Evolutionary conservation across 92 coral and sea anemone genomes (phyloP), one percentile per base, ranked within the genome.

Genomic region (Chrysogorgia sp.): DNA sequence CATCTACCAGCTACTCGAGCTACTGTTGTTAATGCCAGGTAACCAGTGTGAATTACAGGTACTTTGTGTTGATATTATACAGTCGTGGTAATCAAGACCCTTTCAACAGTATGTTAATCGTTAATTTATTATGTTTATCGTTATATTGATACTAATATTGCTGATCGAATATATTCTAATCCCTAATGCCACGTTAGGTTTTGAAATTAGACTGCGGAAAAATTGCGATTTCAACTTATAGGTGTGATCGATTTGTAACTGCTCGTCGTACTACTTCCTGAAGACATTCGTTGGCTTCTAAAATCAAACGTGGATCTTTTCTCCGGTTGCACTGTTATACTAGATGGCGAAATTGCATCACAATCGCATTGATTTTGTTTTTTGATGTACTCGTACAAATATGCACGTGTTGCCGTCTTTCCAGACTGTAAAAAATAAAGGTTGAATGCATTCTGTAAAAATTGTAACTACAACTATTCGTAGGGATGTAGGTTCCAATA

Each of bases 401-500:
- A 96, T 21, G 99, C 99, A 61, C 92, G 86, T 19, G 99, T 96
- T 19, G 99, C 99, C 78, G 97, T 86, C 66, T 84, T 87, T 19
- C 99, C 99, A 41, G 97, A 89, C 97, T 91, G 80, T 30, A 74
- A 56, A 57, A 31, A 60, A 74, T 8, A 32, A 23, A 2, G 30
- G 1, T 56, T 37, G 43, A 15, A 40, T 17, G 66, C 13, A 43
- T 3, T 19, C 21, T 67, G n/a, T 21, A 20, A 9, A 62, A 21
- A 14, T 33, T 14, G 26, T 4, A 14, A 20, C 19, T 32, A 40
- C 25, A 58, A 37, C 25, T 37, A 23, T 33, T n/a, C n/a, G n/a
- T n/a, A n/a, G n/a, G n/a, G n/a, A 9, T 34, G 82, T 8, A 8
- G 50, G 50, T 8, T 8, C 50, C 50, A 43, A 8, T 43, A 8